Conservation (phyloP, 2,888 invertebrate genomes). For the Limnephilus lunatus region DNA sequence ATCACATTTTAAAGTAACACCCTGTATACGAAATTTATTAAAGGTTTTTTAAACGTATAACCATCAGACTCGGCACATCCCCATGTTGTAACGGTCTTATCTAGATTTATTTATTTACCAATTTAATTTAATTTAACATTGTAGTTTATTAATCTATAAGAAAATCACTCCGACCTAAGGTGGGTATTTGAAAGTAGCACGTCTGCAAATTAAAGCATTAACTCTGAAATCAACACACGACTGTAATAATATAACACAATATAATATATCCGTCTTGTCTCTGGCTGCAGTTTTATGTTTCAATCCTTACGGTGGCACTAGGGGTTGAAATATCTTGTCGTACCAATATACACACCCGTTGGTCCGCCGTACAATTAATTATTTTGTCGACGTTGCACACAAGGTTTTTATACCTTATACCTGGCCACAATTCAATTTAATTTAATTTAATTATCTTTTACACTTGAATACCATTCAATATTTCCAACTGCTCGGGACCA, state of each 20-base stretch:
- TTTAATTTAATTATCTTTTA: too few species aligned
- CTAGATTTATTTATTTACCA: not conserved
- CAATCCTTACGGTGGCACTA: not conserved
- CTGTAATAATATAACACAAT: not conserved
- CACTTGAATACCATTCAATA: too few species aligned
- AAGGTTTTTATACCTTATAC: not conserved
- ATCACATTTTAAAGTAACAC: too few species aligned
- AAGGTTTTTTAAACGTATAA: too few species aligned
- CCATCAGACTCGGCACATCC: too few species aligned
- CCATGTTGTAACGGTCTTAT: too few species aligned
- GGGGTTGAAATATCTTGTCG: constrained; percentile 5
- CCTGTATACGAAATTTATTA: too few species aligned
- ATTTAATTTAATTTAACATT: not conserved
- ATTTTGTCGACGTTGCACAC: not conserved
- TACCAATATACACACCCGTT: not conserved
- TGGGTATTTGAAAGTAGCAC: not conserved
- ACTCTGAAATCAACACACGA: not conserved
- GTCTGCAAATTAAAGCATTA: not conserved
- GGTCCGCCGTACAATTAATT: not conserved
- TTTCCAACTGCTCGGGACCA: too few species aligned
- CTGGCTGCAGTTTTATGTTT: not conserved
- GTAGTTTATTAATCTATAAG: not conserved
- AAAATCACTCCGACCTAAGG: not conserved
- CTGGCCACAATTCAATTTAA: not conserved
- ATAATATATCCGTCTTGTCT: not conserved